phyloP scores from a whole-genome alignment of 2,888 invertebrate species.

The Fabriciana adippe region DNA sequence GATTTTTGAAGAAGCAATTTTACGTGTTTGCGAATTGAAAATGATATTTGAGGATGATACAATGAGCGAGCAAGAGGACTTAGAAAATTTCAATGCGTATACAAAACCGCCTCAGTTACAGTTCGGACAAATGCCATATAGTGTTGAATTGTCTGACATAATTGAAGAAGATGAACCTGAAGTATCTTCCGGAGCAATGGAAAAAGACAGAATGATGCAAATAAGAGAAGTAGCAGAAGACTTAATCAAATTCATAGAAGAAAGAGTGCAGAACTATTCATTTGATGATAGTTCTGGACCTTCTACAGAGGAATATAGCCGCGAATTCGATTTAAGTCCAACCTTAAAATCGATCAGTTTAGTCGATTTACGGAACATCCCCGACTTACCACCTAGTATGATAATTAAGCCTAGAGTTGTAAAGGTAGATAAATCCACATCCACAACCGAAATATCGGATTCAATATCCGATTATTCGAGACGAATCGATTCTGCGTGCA shows the following conservation, averaged over 20 bases:
- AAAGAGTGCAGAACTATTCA: conserved; percentile 51
- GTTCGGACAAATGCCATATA: conserved; percentile 59
- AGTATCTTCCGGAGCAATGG: conserved; percentile 58
- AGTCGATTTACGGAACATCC: conserved; percentile 71
- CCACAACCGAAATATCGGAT: conserved; percentile 71
- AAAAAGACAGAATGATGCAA: conserved; percentile 55
- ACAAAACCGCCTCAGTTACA: conserved; percentile 65
- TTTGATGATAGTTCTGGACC: conserved; percentile 55
- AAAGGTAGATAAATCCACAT: conserved; percentile 71
- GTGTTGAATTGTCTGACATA: conserved; percentile 74
- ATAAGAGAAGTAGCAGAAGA: conserved; percentile 62
- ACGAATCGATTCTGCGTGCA: conserved; percentile 66
- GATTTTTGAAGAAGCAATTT: conserved; percentile 65
- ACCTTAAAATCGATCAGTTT: conserved; percentile 69
- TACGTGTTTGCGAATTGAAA: conserved; percentile 54
- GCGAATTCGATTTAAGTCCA: conserved; percentile 64
- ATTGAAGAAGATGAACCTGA: conserved; percentile 76
- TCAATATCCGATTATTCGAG: conserved; percentile 64
- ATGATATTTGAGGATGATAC: conserved; percentile 60
- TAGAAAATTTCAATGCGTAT: conserved; percentile 69
- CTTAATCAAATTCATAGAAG: conserved; percentile 63
- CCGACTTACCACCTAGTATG: conserved; percentile 72
- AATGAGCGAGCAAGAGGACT: conserved; percentile 72
- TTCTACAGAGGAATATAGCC: conserved; percentile 51
- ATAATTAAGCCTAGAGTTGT: conserved; percentile 69